These are phyloP conservation scores for Drosophila nikananu DNA, from an alignment of 1,140 invertebrate genomes.

Conservation along the genomic window DNA sequence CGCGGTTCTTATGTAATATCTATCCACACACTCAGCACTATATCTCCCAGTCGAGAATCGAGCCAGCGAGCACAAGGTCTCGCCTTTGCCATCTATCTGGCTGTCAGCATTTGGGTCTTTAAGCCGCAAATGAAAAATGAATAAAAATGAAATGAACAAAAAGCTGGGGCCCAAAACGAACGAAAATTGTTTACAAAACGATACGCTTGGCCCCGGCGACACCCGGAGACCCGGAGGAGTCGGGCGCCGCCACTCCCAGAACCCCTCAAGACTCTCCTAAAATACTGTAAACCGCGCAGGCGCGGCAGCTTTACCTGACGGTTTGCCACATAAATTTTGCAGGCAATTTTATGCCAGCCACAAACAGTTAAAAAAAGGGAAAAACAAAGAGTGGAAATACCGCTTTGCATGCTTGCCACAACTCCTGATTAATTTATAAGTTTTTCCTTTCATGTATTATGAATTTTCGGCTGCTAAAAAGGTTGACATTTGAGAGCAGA, in stretches of 20 bases:
- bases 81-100: constrained; percentile 61
- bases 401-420: constrained; percentile 40
- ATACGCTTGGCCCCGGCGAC: constrained; percentile 55
- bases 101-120: constrained; percentile 69
- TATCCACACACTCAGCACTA: constrained; percentile 1
- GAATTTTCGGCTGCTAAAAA: not conserved
- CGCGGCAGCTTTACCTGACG: constrained; percentile 60
- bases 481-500: constrained; percentile 47
- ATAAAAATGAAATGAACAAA: constrained; percentile 37
- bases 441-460: constrained; percentile 21
- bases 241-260: constrained; percentile 72
- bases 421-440: constrained; percentile 64
- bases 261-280: not conserved
- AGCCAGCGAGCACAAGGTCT: constrained; percentile 66
- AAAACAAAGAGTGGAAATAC: constrained; percentile 21
- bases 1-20: constrained; percentile 67
- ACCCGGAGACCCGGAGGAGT: constrained; percentile 31
- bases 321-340: constrained; percentile 76
- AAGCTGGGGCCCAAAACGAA: constrained; percentile 12
- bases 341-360: constrained; percentile 50
- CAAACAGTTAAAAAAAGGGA: constrained; percentile 1
- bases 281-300: constrained; percentile 46
- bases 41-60: constrained; percentile 47
- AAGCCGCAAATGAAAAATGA: constrained; percentile 53
- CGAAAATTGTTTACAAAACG: constrained; percentile 64